These are phyloP conservation scores for Lycocerus yunnanus DNA, from an alignment of 2,888 invertebrate species.

Conservation along the genomic window DNA sequence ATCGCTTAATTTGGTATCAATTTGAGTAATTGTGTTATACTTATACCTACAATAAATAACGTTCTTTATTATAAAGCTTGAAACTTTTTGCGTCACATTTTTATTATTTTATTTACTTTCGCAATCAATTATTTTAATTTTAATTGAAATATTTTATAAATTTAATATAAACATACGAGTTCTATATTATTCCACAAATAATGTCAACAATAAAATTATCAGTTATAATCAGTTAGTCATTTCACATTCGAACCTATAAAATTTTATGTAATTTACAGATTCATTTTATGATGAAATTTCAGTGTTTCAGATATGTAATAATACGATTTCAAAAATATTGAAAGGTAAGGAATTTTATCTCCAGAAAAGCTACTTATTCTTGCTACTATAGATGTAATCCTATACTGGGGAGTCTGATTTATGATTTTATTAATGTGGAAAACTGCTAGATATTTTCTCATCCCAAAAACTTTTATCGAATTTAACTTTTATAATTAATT, in stretches of 20 bases:
- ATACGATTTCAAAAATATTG: constrained; percentile 5
- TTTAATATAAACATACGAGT: no score
- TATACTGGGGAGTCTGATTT: constrained; percentile 15
- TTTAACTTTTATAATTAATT: neutral
- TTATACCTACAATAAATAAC: no score
- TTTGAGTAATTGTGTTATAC: no score
- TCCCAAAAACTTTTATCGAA: constrained; percentile 4
- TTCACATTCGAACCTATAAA: neutral
- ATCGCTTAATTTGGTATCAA: no score
- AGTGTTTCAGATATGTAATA: neutral
- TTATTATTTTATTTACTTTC: no score
- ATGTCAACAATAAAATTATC: no score
- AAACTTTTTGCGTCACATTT: no score
- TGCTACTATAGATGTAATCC: constrained; percentile 15
- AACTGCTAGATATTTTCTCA: constrained; percentile 13
- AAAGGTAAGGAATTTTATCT: neutral
- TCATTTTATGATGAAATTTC: neutral
- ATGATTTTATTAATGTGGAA: constrained; percentile 16
- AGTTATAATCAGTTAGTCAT: no score
- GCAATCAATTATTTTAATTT: no score
- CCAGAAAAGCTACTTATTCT: constrained; percentile 12
- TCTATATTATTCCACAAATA: no score
- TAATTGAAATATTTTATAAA: no score
- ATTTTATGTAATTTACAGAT: neutral
- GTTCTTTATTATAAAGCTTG: no score